These are phyloP conservation scores for Alloplasta piceator DNA, from an alignment of 2,888 invertebrate species.

Conservation along the genomic window DNA sequence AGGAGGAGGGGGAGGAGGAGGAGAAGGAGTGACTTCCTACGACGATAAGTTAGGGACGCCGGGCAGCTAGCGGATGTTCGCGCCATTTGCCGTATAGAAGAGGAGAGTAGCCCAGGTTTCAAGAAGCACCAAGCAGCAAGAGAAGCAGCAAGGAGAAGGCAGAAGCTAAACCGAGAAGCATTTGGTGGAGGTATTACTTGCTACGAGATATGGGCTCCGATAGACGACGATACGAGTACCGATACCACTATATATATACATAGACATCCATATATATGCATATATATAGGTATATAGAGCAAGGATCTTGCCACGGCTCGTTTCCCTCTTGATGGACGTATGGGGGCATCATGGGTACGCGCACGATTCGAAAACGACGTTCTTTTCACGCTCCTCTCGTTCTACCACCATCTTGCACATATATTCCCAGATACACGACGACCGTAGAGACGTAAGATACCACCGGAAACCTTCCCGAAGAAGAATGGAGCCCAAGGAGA, in stretches of 20 bases:
- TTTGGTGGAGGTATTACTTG: slow-evolving; percentile 38
- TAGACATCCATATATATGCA: no score
- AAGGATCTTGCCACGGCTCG: slow-evolving; percentile 64
- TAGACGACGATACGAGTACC: slow-evolving; percentile 70
- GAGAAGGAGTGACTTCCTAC: slow-evolving; percentile 77
- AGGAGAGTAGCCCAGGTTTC: slow-evolving; percentile 59
- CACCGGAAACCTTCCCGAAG: slow-evolving; percentile 28
- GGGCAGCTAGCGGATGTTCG: slow-evolving; percentile 81
- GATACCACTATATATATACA: slow-evolving; percentile 61
- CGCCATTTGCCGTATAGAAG: slow-evolving; percentile 78
- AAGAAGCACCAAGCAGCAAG: slow-evolving; percentile 18
- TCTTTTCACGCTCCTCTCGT: slow-evolving; percentile 35
- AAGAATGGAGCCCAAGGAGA: slow-evolving; percentile 26
- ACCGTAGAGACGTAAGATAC: slow-evolving; percentile 52
- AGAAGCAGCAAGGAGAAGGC: slow-evolving; percentile 3
- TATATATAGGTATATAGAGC: slow-evolving; percentile 2
- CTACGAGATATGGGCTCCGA: slow-evolving; percentile 57
- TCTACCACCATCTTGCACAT: slow-evolving; percentile 21
- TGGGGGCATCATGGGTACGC: slow-evolving; percentile 34
- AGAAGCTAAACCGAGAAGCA: slow-evolving; percentile 17
- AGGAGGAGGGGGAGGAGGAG: slow-evolving; percentile 49
- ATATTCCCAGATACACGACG: slow-evolving; percentile 21
- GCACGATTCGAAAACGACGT: slow-evolving; percentile 39
- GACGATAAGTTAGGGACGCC: slow-evolving; percentile 80
- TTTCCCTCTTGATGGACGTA: slow-evolving; percentile 73